Conservation (phyloP, 2,113 vertebrate species). For the Brachionichthys hirsutus region DNA sequence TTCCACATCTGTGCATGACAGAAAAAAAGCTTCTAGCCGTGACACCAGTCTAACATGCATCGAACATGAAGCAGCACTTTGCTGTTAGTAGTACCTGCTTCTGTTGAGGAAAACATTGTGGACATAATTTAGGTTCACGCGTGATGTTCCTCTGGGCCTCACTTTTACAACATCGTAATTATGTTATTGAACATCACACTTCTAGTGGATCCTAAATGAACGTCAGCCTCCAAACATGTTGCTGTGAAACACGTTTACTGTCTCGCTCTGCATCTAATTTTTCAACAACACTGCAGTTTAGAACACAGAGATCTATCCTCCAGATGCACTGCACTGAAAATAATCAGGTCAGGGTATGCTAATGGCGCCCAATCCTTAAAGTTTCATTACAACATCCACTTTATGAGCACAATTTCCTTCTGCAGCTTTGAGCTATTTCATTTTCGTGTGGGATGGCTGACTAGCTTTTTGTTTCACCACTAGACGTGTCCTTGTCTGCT, state of each 20-base stretch:
- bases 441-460: slow-evolving; percentile 30
- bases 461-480: slow-evolving; percentile 50
- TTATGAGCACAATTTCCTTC: slow-evolving; percentile 21
- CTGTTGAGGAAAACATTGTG: no score
- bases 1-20: no score
- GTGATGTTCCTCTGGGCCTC: no score
- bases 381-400: slow-evolving; percentile 40
- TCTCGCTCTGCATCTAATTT: slow-evolving; percentile 39
- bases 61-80: no score
- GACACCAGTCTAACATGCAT: no score
- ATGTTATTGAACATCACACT: slow-evolving; percentile 45
- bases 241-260: slow-evolving; percentile 28
- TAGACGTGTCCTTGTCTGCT: slow-evolving; percentile 61
- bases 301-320: slow-evolving; percentile 15
- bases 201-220: slow-evolving; percentile 44
- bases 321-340: slow-evolving; percentile 31
- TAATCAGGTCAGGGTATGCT: slow-evolving; percentile 36
- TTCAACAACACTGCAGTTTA: slow-evolving; percentile 19
- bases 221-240: slow-evolving; percentile 36
- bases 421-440: slow-evolving; percentile 37
- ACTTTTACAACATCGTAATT: slow-evolving; percentile 19
- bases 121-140: no score
- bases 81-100: no score
- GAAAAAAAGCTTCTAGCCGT: no score
- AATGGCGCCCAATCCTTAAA: slow-evolving; percentile 37